phyloP scores from a whole-genome alignment of 2,113 vertebrate genomes.

The Tragelaphus scriptus region DNA sequence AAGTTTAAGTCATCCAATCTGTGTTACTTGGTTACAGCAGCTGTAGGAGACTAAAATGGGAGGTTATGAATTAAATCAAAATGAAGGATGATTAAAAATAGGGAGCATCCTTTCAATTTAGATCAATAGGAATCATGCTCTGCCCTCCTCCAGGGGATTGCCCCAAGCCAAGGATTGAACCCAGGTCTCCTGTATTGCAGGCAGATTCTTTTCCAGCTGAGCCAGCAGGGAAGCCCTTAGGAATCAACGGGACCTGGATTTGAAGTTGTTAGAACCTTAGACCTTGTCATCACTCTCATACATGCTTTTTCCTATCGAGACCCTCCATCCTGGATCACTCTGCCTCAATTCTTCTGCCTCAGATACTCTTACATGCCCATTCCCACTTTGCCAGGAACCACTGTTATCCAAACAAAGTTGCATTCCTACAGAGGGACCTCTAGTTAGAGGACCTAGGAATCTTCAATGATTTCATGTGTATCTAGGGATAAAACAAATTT shows the following conservation, averaged over 20 bases:
- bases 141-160: background rate
- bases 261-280: background rate
- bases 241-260: background rate
- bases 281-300: background rate
- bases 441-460: background rate
- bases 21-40: background rate
- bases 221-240: background rate
- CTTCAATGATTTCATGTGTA: background rate
- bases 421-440: background rate
- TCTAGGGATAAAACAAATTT: background rate
- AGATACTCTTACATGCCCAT: too few relatives aligned
- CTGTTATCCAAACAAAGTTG: background rate
- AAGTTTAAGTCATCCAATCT: background rate
- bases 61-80: background rate
- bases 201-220: background rate
- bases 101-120: background rate
- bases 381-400: background rate
- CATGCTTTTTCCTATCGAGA: background rate
- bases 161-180: background rate
- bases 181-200: background rate
- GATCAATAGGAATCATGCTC: background rate
- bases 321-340: background rate
- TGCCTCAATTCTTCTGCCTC: background rate
- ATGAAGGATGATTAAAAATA: background rate
- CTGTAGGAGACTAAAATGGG: background rate